phyloP scores from a whole-genome alignment of 2,797 vertebrate genomes.

The Eurystomus glaucurus region DNA sequence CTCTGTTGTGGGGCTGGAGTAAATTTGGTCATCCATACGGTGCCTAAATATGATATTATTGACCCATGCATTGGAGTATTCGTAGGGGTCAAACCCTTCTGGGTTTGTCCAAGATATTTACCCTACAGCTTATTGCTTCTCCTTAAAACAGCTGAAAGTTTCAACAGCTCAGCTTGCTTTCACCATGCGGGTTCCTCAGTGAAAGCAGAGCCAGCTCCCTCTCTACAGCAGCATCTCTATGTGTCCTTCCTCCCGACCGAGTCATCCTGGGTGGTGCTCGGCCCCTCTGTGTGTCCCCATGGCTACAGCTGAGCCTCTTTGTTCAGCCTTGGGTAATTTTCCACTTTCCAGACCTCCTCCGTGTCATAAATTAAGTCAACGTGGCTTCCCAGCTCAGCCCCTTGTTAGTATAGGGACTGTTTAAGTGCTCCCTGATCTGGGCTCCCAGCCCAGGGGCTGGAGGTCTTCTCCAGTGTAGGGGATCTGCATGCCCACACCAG shows the following conservation, averaged over 20 bases:
- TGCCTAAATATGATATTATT: neutral
- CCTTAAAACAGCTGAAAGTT: neutral
- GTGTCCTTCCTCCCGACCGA: neutral
- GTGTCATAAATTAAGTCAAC: neutral
- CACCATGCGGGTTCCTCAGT: fast-evolving
- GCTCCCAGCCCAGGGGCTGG: neutral
- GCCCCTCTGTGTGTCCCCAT: neutral
- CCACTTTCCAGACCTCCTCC: conserved; percentile 37
- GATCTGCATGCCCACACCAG: neutral
- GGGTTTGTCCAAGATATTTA: neutral
- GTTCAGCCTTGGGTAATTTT: conserved; percentile 34
- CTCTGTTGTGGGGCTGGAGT: neutral
- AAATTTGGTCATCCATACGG: neutral
- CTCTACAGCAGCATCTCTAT: neutral
- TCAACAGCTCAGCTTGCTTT: neutral
- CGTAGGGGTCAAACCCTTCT: neutral
- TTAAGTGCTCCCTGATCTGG: neutral
- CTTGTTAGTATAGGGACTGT: fast-evolving
- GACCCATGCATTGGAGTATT: fast-evolving
- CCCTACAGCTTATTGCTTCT: neutral
- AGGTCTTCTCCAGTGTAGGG: fast-evolving
- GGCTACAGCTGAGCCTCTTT: conserved; percentile 34
- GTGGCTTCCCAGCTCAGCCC: neutral
- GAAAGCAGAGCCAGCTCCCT: neutral
- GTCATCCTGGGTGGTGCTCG: neutral